Percentiles rank a stretch among this genome's conserved stretches.
Conservation (phyloP, 2,797 vertebrate species). For the Protonibea diacanthus region DNA sequence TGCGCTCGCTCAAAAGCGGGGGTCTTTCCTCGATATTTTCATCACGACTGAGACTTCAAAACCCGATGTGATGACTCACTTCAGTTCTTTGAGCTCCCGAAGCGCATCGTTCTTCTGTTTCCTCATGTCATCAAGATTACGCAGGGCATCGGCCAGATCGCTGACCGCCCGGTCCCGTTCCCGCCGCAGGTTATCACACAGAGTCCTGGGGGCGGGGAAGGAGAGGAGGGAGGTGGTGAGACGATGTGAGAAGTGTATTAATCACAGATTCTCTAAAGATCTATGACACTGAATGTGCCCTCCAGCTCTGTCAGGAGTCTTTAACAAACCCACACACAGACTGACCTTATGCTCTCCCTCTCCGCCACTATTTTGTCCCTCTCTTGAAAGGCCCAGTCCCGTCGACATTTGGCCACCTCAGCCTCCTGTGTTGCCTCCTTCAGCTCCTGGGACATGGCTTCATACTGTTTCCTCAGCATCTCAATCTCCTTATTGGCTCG, state of each 20-base stretch:
- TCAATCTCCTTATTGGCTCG: slow-evolving; percentile 98
- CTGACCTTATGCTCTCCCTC: slow-evolving; percentile 96
- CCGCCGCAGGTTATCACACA: slow-evolving; percentile 95
- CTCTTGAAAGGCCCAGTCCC: slow-evolving; percentile 99
- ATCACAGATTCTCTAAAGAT: background rate
- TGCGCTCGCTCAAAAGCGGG: background rate
- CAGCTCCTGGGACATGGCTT: slow-evolving; percentile 97
- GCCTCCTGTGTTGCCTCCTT: slow-evolving; percentile 98
- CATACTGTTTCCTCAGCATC: slow-evolving; percentile 96
- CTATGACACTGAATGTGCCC: background rate
- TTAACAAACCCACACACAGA: slow-evolving; percentile 5
- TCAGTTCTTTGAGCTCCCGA: slow-evolving; percentile 94
- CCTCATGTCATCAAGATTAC: slow-evolving; percentile 96
- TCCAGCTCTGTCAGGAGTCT: background rate
- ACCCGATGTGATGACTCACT: slow-evolving; percentile 81
- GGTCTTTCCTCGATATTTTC: slow-evolving; percentile 20
- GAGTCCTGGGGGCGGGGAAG: slow-evolving; percentile 83
- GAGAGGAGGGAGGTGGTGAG: slow-evolving; percentile 2
- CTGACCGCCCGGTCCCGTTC: slow-evolving; percentile 96
- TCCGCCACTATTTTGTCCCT: slow-evolving; percentile 99
- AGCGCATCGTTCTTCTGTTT: slow-evolving; percentile 95
- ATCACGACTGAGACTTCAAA: background rate
- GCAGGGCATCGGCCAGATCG: slow-evolving; percentile 94
- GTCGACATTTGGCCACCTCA: slow-evolving; percentile 96
- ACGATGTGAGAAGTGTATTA: background rate